Evolutionary conservation across 2,113 vertebrate species (phyloP), one percentile per base, ranked within the genome.

Genomic region (Hepsetus odoe): DNA sequence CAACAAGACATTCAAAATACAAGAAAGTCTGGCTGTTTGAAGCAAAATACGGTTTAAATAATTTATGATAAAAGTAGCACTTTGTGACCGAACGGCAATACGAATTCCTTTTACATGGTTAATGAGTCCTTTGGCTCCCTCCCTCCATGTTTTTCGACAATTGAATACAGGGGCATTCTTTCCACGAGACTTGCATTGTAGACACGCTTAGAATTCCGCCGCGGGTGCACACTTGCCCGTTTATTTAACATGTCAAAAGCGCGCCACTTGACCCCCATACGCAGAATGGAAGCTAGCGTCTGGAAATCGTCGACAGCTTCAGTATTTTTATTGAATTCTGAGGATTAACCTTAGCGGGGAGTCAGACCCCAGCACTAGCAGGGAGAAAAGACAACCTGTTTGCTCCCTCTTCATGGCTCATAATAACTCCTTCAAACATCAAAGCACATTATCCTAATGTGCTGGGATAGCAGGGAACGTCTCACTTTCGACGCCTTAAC

Each of bases 381-480:
- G 42, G 22, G 49, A 67, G 69, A 80, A 81, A 53, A 56, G 68
- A 33, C 73, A 75, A 80, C 79, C 79, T 79, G 74, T 83, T 79
- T 55, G 24, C 65, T 69, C 70, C 67, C 32, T 62, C n/a, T 67
- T 58, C 55, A 44, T 22, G 18, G 9, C 46, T 62, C 26, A 44
- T 68, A 30, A 26, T 71, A 76, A 62, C 35, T 80, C 62, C 65
- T 46, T 65, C 74, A 77, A 80, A 81, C 68, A 72, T 78, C 67
- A 76, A 73, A 56, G 56, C 51, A 11, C 38, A 62, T 44, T 53
- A 79, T 40, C 55, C 28, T 72, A 70, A 74, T 33, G 59, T n/a
- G 49, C 35, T 12, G 5, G 58, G 81, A 72, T 68, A 61, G 33
- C 20, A 24, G 22, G 26, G 42, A n/a, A 66, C 65, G 11, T 56